phyloP scores from a whole-genome alignment of 2,797 vertebrate genomes.

The Phoebastria nigripes region DNA sequence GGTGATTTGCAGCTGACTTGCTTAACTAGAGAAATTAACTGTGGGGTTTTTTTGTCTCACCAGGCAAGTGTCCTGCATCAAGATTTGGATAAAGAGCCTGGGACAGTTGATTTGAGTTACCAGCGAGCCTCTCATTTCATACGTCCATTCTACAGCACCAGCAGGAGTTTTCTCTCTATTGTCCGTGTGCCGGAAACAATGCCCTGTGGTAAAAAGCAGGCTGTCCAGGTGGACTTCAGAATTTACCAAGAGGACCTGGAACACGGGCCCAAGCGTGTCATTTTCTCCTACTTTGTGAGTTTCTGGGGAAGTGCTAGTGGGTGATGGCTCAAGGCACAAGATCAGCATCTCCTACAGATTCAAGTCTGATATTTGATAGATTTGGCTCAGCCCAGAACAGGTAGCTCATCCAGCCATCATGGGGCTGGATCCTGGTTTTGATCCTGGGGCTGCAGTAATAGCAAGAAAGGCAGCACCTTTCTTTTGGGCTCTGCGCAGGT shows the following conservation, averaged over 20 bases:
- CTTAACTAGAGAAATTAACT: background rate
- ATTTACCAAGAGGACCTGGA: conserved; percentile 75
- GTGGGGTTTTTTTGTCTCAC: background rate
- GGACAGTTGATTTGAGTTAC: conserved; percentile 29
- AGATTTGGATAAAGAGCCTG: background rate
- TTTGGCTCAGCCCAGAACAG: background rate
- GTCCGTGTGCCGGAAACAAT: conserved; percentile 14
- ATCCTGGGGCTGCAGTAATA: background rate
- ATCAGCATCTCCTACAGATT: background rate
- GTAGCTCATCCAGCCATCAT: background rate
- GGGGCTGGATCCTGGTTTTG: background rate
- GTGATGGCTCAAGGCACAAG: background rate
- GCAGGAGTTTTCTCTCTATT: conserved; percentile 78
- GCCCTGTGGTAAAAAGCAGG: conserved; percentile 56
- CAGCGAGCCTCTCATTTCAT: background rate
- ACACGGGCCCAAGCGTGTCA: conserved; percentile 58
- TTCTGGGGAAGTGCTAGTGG: background rate
- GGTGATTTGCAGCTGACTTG: background rate
- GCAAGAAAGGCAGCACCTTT: background rate
- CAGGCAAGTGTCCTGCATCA: conserved; percentile 63
- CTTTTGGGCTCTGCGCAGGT: background rate
- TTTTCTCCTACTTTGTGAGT: conserved; percentile 81
- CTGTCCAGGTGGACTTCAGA: conserved; percentile 73
- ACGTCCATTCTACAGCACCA: conserved; percentile 76
- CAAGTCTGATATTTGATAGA: background rate